A percentile compares a stretch with the other conserved stretches of the same genome.
Conservation (phyloP, 1,140 invertebrate genomes). For the Pectinophora gossypiella region DNA sequence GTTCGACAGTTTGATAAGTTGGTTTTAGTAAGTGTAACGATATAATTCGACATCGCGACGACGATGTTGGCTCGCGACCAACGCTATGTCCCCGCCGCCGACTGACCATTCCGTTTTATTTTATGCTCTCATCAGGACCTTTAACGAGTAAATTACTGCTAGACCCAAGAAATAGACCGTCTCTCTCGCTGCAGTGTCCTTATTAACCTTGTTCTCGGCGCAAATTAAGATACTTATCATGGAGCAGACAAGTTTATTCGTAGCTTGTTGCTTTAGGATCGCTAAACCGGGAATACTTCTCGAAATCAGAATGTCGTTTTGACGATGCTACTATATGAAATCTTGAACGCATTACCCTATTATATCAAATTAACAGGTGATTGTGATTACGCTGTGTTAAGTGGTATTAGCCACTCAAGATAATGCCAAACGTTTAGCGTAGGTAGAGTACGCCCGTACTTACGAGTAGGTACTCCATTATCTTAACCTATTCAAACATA, state of each 20-base stretch:
- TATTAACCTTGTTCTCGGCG: neutral
- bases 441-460: neutral
- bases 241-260: too few species aligned
- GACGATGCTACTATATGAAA: neutral
- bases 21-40: neutral
- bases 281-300: too few species aligned
- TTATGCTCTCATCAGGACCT: constrained; percentile 63
- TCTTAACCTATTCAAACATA: constrained; percentile 1
- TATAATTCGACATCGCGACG: constrained; percentile 28
- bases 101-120: constrained; percentile 65
- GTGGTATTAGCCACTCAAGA: neutral
- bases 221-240: neutral
- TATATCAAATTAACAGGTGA: constrained; percentile 11
- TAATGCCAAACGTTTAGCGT: neutral
- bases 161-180: constrained; percentile 1
- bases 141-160: constrained; percentile 37
- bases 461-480: neutral
- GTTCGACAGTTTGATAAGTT: constrained; percentile 4
- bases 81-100: constrained; percentile 51
- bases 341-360: neutral
- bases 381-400: constrained; percentile 22
- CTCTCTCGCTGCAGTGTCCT: neutral
- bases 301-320: too few species aligned
- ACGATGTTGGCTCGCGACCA: constrained; percentile 58
- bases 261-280: too few species aligned